A percentile compares a stretch with the other conserved stretches of the same genome.
phyloP scores from a whole-genome alignment of 2,113 vertebrate genomes.

The Aramus guarauna region DNA sequence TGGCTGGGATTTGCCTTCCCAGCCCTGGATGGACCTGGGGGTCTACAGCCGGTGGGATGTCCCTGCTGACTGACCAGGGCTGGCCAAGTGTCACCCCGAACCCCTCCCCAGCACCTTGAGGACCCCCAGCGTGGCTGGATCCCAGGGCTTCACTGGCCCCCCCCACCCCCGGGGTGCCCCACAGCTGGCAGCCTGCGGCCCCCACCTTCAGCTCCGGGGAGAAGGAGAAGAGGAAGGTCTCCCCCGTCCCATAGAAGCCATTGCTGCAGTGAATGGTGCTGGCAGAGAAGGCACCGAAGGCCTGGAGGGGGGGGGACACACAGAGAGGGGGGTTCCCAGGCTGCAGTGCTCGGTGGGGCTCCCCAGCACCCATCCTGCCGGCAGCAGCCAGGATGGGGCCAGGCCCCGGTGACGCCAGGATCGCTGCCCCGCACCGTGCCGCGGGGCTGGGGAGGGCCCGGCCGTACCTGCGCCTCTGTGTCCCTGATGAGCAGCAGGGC shows the following conservation, averaged over 20 bases:
- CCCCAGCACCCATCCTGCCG: not conserved
- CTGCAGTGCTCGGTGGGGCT: fast-evolving
- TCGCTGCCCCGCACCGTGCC: fast-evolving
- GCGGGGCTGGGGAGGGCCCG: fast-evolving
- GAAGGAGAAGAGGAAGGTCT: conserved; percentile 81
- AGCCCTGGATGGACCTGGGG: not conserved
- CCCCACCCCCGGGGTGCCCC: fast-evolving
- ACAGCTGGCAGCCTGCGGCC: not conserved
- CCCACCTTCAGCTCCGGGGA: conserved; percentile 76
- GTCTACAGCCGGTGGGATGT: no score
- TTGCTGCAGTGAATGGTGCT: conserved; percentile 62
- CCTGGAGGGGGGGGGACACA: conserved; percentile 46
- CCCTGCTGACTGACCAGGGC: not conserved
- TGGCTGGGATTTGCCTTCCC: not conserved
- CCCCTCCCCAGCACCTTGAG: not conserved
- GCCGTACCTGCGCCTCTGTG: not conserved
- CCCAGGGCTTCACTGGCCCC: not conserved
- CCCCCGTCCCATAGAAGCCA: conserved; percentile 76
- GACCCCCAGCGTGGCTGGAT: fast-evolving
- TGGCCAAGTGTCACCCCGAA: not conserved
- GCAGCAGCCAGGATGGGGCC: not conserved
- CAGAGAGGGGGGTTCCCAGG: no score
- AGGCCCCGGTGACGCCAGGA: not conserved
- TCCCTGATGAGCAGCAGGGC: conserved; percentile 23
- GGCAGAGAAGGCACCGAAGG: conserved; percentile 75